Percentiles rank a stretch among this genome's conserved stretches.
Conservation (phyloP, 2,797 vertebrate genomes). For the Semaprochilodus insignis region DNA sequence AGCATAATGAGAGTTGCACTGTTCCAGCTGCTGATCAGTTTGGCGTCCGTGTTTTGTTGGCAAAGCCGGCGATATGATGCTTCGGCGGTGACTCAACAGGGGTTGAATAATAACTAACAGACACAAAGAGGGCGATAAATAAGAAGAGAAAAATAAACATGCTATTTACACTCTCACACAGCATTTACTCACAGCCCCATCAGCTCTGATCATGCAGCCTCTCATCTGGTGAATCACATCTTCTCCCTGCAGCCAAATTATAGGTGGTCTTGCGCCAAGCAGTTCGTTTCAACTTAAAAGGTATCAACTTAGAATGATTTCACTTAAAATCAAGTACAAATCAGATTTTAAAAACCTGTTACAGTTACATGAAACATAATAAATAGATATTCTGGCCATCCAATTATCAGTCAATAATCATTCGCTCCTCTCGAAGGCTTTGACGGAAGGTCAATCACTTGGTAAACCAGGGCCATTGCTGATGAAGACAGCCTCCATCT, state of each 20-base stretch:
- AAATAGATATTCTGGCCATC: constrained; percentile 75
- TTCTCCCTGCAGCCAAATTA: constrained; percentile 51
- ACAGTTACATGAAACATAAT: constrained; percentile 74
- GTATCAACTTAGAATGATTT: constrained; percentile 57
- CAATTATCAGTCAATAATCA: constrained; percentile 52
- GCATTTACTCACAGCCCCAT: constrained; percentile 57
- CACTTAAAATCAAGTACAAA: constrained; percentile 57
- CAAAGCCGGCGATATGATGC: constrained; percentile 25
- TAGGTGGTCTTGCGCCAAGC: constrained; percentile 57
- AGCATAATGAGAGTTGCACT: constrained; percentile 31
- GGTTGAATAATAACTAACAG: constrained; percentile 51
- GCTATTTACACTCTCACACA: constrained; percentile 77
- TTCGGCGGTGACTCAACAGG: constrained; percentile 38
- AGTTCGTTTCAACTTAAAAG: constrained; percentile 75
- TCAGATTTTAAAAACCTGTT: constrained; percentile 67
- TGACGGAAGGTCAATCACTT: constrained; percentile 54
- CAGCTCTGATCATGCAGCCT: constrained; percentile 58
- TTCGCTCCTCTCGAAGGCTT: constrained; percentile 61
- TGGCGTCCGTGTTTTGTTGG: constrained; percentile 24
- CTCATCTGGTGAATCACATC: constrained; percentile 51
- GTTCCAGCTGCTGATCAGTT: constrained; percentile 20
- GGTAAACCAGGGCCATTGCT: constrained; percentile 61
- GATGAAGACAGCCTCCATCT: constrained; percentile 45
- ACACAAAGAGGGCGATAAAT: constrained; percentile 62
- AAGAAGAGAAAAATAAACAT: constrained; percentile 69